phyloP scores from a whole-genome alignment of 2,888 invertebrate species.

The Aromia moschata region DNA sequence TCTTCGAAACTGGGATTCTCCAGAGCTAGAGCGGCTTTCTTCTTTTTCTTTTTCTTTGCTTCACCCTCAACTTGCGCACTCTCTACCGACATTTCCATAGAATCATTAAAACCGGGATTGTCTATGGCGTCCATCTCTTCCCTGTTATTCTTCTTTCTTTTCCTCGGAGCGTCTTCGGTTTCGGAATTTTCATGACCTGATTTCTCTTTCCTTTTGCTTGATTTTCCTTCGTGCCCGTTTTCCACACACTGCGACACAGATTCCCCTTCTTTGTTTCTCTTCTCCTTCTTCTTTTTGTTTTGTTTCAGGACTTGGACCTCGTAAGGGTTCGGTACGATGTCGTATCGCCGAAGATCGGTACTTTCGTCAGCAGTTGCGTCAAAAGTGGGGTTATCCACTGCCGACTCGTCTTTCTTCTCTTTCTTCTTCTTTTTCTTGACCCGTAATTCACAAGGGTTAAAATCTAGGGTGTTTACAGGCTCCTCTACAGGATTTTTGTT shows the following conservation, averaged over 20 bases:
- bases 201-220: not conserved
- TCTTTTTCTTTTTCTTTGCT: slow-evolving; percentile 14
- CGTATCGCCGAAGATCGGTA: not conserved
- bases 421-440: slow-evolving; percentile 17
- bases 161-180: not conserved
- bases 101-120: not conserved
- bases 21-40: slow-evolving; percentile 10
- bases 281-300: not conserved
- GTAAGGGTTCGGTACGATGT: not conserved
- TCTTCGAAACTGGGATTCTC: slow-evolving; percentile 38
- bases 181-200: not conserved
- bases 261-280: not conserved
- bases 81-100: not conserved
- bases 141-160: slow-evolving; percentile 5
- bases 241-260: not conserved
- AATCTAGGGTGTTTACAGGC: slow-evolving; percentile 17
- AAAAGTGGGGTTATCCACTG: slow-evolving; percentile 38
- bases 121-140: slow-evolving; percentile 1
- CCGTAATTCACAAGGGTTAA: slow-evolving; percentile 31
- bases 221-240: not conserved
- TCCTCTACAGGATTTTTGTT: too few relatives aligned
- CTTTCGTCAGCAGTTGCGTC: slow-evolving; percentile 5
- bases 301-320: too few relatives aligned
- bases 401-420: slow-evolving; percentile 6
- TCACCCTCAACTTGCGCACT: not conserved